These are phyloP conservation scores for Centruroides sculpturatus DNA, from an alignment of 1,140 invertebrate species.

Conservation along the genomic window DNA sequence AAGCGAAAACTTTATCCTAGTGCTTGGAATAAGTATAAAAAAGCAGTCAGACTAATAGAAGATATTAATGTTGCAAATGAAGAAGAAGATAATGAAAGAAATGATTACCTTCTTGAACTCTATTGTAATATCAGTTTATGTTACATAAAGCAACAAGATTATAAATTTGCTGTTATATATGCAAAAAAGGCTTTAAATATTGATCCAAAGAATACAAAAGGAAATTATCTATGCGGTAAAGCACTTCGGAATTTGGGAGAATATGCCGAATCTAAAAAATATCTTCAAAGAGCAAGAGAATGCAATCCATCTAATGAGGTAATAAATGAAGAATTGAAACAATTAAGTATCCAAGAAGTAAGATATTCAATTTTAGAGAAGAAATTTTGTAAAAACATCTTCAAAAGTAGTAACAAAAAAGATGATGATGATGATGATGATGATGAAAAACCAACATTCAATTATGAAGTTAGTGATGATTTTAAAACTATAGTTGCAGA, in stretches of 20 bases:
- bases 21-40: conserved; percentile 71
- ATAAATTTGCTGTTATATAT: conserved; percentile 49
- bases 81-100: conserved; percentile 38
- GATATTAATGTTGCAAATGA: conserved; percentile 27
- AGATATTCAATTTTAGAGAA: conserved; percentile 65
- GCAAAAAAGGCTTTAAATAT: conserved; percentile 55
- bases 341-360: conserved; percentile 56
- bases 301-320: conserved; percentile 67
- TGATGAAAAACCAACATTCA: neutral
- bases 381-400: conserved; percentile 85
- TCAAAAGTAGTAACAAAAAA: conserved; percentile 27
- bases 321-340: conserved; percentile 54
- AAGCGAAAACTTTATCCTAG: conserved; percentile 48
- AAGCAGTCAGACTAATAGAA: conserved; percentile 32
- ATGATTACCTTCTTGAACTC: conserved; percentile 48
- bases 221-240: conserved; percentile 65
- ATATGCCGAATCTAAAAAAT: conserved; percentile 52
- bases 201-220: conserved; percentile 70
- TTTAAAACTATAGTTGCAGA: neutral
- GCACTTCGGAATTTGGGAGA: conserved; percentile 59
- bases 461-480: neutral
- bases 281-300: conserved; percentile 55
- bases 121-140: conserved; percentile 73
- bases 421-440: neutral
- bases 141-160: conserved; percentile 59